Conservation (phyloP, 2,888 invertebrate species). For the Tiliacea aurago region DNA sequence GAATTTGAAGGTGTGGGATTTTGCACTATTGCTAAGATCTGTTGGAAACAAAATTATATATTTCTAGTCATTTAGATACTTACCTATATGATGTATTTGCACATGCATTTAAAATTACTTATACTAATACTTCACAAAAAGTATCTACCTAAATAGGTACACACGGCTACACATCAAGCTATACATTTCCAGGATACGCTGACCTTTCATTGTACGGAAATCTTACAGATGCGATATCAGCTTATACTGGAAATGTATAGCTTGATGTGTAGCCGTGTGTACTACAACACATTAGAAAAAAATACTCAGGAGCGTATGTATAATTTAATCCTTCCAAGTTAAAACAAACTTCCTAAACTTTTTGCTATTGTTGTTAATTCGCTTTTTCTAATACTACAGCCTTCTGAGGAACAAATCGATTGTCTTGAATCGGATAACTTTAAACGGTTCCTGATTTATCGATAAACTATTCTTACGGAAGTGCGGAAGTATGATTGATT, state of each 20-base stretch:
- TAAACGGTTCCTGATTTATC: conserved; percentile 49
- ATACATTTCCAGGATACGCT: too few species aligned
- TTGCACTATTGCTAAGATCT: too few species aligned
- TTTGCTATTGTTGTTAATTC: conserved; percentile 22
- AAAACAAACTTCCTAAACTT: conserved; percentile 35
- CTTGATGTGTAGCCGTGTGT: too few species aligned
- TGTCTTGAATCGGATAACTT: conserved; percentile 35
- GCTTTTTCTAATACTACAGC: conserved; percentile 20
- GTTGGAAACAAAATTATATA: neutral
- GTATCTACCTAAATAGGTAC: neutral
- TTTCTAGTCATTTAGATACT: neutral
- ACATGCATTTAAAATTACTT: neutral
- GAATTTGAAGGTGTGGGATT: neutral
- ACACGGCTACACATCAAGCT: too few species aligned
- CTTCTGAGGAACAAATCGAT: conserved; percentile 47
- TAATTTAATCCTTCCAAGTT: neutral
- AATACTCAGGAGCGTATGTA: too few species aligned
- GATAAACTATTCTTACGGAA: conserved; percentile 51
- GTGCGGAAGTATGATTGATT: conserved; percentile 40
- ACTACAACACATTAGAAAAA: neutral
- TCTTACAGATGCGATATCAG: too few species aligned
- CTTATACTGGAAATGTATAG: too few species aligned
- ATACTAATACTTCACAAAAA: neutral
- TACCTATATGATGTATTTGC: neutral
- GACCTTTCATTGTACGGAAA: too few species aligned